These are phyloP conservation scores for Nasonia oneida DNA, from an alignment of 2,888 invertebrate species.

Conservation along the genomic window DNA sequence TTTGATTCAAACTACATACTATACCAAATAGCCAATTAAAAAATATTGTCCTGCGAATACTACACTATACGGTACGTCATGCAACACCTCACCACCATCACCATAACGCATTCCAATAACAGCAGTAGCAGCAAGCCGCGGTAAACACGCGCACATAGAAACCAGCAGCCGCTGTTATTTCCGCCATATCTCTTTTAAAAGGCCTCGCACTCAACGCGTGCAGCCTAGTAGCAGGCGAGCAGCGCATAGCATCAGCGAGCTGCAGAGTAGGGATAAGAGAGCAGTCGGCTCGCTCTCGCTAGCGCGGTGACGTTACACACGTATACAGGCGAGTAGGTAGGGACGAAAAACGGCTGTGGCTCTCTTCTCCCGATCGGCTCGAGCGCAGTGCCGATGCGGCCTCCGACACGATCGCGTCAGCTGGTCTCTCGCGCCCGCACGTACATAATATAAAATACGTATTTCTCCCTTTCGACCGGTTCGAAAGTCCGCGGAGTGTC, in stretches of 20 bases:
- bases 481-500: conserved; percentile 59
- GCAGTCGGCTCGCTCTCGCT: neutral
- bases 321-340: conserved; percentile 18
- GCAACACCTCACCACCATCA: neutral
- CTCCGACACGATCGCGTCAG: conserved; percentile 77
- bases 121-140: neutral
- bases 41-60: neutral
- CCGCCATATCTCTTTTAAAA: conserved; percentile 47
- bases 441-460: neutral
- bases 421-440: conserved; percentile 63
- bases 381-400: conserved; percentile 76
- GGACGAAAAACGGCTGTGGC: conserved; percentile 48
- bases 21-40: too few relatives aligned
- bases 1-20: too few relatives aligned
- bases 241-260: neutral
- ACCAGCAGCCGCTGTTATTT: neutral
- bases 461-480: conserved; percentile 62
- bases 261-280: conserved; percentile 32
- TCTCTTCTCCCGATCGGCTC: conserved; percentile 28
- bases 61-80: neutral
- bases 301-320: conserved; percentile 29
- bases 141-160: neutral
- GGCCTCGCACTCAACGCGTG: conserved; percentile 23
- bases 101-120: neutral
- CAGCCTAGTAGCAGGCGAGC: neutral